Conservation (phyloP, 2,888 invertebrate genomes). For the Dioctria linearis region DNA sequence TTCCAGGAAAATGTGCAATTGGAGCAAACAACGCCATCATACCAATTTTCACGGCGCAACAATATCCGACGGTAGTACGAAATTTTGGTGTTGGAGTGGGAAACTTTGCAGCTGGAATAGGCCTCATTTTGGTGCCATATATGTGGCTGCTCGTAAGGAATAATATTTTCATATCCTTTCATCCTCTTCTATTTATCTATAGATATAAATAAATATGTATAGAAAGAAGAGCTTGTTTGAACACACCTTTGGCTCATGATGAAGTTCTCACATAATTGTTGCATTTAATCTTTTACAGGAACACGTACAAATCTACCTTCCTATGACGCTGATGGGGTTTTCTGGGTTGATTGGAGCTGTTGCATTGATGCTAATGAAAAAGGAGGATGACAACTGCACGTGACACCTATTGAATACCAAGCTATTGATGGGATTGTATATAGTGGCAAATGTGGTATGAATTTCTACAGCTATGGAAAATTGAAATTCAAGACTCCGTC, state of each 20-base stretch:
- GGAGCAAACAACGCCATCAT: constrained; percentile 85
- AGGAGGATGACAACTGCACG: constrained; percentile 11
- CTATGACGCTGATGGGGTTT: constrained; percentile 73
- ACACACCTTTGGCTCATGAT: background rate
- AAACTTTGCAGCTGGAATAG: constrained; percentile 84
- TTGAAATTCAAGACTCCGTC: too few species aligned
- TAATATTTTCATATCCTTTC: too few species aligned
- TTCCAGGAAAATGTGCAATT: constrained; percentile 79
- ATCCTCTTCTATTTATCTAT: background rate
- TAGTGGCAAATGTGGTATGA: too few species aligned
- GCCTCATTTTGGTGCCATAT: constrained; percentile 83
- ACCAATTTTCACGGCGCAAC: constrained; percentile 81
- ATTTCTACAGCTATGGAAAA: too few species aligned
- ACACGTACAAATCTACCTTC: constrained; percentile 70
- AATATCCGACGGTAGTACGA: constrained; percentile 80
- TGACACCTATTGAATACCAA: background rate
- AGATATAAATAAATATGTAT: constrained; percentile 6
- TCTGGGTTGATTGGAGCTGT: constrained; percentile 73
- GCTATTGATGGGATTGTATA: too few species aligned
- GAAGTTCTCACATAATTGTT: background rate
- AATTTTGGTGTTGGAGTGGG: constrained; percentile 82
- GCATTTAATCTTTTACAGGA: constrained; percentile 66
- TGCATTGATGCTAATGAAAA: constrained; percentile 72
- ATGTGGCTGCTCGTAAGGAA: constrained; percentile 81
- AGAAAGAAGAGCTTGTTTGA: too few species aligned